Conservation (phyloP, 2,888 invertebrate genomes). For the Sylvicola fuscatus region DNA sequence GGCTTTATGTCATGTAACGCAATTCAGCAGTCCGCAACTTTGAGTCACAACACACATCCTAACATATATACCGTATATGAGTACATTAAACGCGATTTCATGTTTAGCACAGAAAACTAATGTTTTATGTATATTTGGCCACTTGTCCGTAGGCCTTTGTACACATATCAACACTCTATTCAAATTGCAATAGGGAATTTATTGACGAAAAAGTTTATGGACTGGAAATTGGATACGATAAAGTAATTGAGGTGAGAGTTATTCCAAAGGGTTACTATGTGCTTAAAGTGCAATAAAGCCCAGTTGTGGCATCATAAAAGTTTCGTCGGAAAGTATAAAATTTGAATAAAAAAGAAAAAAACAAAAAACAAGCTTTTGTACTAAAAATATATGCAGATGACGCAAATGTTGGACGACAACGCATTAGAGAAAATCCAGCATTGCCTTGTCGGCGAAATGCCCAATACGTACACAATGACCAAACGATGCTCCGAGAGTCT, state of each 20-base stretch:
- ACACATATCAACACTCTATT: constrained; percentile 25
- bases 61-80: too few relatives aligned
- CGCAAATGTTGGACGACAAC: constrained; percentile 20
- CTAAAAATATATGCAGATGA: constrained; percentile 14
- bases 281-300: too few relatives aligned
- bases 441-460: constrained; percentile 23
- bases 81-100: background rate
- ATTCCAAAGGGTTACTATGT: too few relatives aligned
- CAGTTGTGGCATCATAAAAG: too few relatives aligned
- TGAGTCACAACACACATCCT: too few relatives aligned
- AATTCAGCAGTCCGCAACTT: too few relatives aligned
- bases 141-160: constrained; percentile 18
- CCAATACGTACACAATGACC: constrained; percentile 27
- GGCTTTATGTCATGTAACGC: too few relatives aligned
- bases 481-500: constrained; percentile 25
- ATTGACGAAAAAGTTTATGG: constrained; percentile 25
- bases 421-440: constrained; percentile 22
- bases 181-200: constrained; percentile 24
- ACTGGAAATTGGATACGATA: constrained; percentile 25
- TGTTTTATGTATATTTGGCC: constrained; percentile 11
- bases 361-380: background rate
- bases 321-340: too few relatives aligned
- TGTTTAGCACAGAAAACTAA: constrained; percentile 4
- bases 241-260: constrained; percentile 22
- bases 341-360: too few relatives aligned